phyloP scores from a whole-genome alignment of 2,113 vertebrate genomes.

The Tenebrosternarchus preto region DNA sequence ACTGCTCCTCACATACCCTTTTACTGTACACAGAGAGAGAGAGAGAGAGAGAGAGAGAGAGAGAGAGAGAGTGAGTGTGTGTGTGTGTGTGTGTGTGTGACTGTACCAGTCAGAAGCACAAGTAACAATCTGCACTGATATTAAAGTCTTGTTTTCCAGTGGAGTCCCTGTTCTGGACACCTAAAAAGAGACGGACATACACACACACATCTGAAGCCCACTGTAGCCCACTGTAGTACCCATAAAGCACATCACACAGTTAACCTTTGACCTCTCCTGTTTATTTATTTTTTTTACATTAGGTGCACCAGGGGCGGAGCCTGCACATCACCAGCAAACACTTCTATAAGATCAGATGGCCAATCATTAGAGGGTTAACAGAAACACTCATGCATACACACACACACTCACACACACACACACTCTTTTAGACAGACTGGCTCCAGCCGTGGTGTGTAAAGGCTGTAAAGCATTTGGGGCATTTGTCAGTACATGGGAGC shows the following conservation, averaged over 20 bases:
- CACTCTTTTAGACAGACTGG: not conserved
- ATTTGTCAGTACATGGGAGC: constrained; percentile 2
- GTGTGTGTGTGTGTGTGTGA: not conserved
- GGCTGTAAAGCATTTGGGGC: constrained; percentile 8
- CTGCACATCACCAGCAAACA: not conserved
- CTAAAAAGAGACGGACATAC: constrained; percentile 60
- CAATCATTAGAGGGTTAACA: not conserved
- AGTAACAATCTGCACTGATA: constrained; percentile 80
- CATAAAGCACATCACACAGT: not conserved
- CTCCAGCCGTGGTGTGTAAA: constrained; percentile 25
- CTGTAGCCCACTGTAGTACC: constrained; percentile 3
- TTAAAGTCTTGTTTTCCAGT: constrained; percentile 76
- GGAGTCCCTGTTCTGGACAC: constrained; percentile 72
- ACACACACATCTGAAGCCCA: not conserved
- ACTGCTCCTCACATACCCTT: too few species aligned
- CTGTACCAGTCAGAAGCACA: constrained; percentile 88
- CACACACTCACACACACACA: not conserved
- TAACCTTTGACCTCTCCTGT: not conserved
- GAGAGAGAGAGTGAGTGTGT: not conserved
- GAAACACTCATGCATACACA: not conserved
- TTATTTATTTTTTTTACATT: not conserved
- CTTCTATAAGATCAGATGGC: constrained; percentile 5
- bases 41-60: too few species aligned
- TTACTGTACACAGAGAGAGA: too few species aligned
- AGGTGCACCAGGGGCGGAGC: too few species aligned